These are phyloP conservation scores for Gnatocerus cornutus DNA, from an alignment of 2,888 invertebrate genomes.

Conservation along the genomic window DNA sequence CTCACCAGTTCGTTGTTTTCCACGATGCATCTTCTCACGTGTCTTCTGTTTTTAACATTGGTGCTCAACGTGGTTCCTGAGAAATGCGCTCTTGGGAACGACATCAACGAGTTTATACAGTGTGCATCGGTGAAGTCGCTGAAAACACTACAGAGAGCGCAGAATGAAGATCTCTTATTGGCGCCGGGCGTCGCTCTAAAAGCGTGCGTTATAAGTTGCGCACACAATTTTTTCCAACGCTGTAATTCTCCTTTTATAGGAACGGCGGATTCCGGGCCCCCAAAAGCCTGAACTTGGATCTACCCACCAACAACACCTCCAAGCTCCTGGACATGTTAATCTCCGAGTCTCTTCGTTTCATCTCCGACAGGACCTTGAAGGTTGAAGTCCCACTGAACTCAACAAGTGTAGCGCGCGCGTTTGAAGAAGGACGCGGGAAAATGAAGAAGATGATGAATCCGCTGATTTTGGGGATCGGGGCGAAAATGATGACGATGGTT, in stretches of 20 bases:
- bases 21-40: background rate
- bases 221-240: too few species aligned
- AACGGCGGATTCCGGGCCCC: conserved; percentile 30
- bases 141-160: conserved; percentile 74
- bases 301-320: conserved; percentile 71
- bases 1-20: background rate
- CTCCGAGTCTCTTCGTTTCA: conserved; percentile 74
- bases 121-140: conserved; percentile 77
- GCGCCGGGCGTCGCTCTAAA: conserved; percentile 76
- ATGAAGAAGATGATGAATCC: conserved; percentile 81
- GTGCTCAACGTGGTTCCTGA: background rate
- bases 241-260: background rate
- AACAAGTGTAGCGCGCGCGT: conserved; percentile 79
- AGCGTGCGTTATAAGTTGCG: conserved; percentile 61
- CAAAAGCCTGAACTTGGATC: conserved; percentile 53
- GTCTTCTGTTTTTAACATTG: background rate
- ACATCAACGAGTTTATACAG: conserved; percentile 64
- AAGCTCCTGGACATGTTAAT: conserved; percentile 75
- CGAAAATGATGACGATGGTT: conserved; percentile 81
- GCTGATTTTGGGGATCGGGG: conserved; percentile 79
- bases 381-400: conserved; percentile 80
- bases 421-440: conserved; percentile 87
- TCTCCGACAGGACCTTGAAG: conserved; percentile 78
- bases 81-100: background rate
- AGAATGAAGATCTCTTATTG: conserved; percentile 74